These are phyloP conservation scores for Embiotoca jacksoni DNA, from an alignment of 2,113 vertebrate genomes.

Conservation along the genomic window DNA sequence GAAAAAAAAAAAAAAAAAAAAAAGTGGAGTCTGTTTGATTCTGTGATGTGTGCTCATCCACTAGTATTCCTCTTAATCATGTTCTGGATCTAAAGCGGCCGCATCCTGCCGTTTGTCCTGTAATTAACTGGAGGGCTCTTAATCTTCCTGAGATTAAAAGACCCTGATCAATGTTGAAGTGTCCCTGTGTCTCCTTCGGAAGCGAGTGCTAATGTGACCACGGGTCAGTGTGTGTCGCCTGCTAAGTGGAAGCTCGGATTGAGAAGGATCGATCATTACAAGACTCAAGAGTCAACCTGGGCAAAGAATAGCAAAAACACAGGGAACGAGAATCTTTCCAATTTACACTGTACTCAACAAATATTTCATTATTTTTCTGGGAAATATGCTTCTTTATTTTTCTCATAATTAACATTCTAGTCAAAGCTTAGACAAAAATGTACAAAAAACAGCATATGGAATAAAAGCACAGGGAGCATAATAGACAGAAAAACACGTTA, in stretches of 20 bases:
- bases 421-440: neutral
- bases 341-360: too few relatives aligned
- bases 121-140: slow-evolving; percentile 75
- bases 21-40: slow-evolving; percentile 2
- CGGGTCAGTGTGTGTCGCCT: slow-evolving; percentile 26
- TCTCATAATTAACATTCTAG: neutral
- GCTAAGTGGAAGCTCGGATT: slow-evolving; percentile 48
- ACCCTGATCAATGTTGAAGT: slow-evolving; percentile 65
- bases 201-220: slow-evolving; percentile 46
- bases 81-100: slow-evolving; percentile 39
- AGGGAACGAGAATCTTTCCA: neutral
- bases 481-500: neutral
- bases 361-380: neutral
- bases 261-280: slow-evolving; percentile 50
- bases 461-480: neutral
- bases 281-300: neutral
- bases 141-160: slow-evolving; percentile 73
- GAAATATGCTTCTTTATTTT: slow-evolving; percentile 1
- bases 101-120: slow-evolving; percentile 65
- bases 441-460: neutral
- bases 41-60: slow-evolving; percentile 25
- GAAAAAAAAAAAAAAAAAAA: neutral
- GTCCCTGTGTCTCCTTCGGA: slow-evolving; percentile 49
- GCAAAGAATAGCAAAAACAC: slow-evolving; percentile 17
- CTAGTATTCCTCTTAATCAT: slow-evolving; percentile 60